Base-by-base conservation (phyloP, 1,140 invertebrate genomes). In the Drosophila yakuba region DNA sequence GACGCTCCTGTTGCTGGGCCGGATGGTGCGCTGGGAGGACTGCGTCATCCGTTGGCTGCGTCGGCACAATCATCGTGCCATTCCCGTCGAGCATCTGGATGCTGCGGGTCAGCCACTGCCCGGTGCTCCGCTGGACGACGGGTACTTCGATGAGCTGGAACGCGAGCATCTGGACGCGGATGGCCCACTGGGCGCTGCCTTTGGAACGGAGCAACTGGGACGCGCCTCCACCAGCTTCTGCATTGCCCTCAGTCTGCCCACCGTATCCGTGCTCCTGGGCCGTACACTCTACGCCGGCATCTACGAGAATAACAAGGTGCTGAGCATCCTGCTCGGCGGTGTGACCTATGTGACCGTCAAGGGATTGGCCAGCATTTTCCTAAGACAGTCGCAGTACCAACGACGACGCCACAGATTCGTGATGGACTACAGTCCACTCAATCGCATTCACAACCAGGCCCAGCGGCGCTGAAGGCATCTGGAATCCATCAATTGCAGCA, bases 191-290 rank as follows among this genome's bases (percentile, higher is more conserved):
- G 52, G 15, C 4, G 58, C 57, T n/a, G 1, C 35, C 1, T 10
- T 80, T 2, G 54, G 48, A 7, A 11, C 47, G 0, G 68, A 74
- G 17, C 57, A 62, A 15, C 45, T 89, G 15, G 77, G 63, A 3
- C 69, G 62, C 10, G 59, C 61, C 10, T 62, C 77, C 2, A 45
- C 54, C 6, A 72, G 73, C 28, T 74, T 89, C 28, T 74, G 68
- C 15, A 68, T 52, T 0, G 80, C 85, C 6, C 80, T 89, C 6
- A 69, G 85, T 23, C 38, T 89, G 55, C 84, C 84, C 64, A 78
- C 59, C 17, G 66, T 80, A 7, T 57, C 80, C 10, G 62, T 78
- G 8, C 12, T 88, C 10, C 48, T 89, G 6, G 77, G 84, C 0
- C 60, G 62, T 12, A 66, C 51, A 1, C 28, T 89, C 0, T 89